Percentiles rank a stretch among this genome's conserved stretches.
phyloP scores from a whole-genome alignment of 2,797 vertebrate species.

The Ataeniobius toweri region DNA sequence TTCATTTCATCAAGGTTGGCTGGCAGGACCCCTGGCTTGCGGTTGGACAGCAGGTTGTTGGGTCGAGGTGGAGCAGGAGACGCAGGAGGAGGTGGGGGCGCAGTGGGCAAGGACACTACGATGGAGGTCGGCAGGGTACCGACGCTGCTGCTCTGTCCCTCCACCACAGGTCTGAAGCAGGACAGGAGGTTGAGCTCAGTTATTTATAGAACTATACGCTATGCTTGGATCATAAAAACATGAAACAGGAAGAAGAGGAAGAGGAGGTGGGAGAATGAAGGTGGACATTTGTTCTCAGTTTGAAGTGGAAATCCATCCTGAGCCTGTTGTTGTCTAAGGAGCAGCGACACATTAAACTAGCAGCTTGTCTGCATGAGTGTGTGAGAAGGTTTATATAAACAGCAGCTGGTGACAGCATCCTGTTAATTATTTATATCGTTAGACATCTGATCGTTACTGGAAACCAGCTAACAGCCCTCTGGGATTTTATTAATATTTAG shows the following conservation, averaged over 20 bases:
- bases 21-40: conserved; percentile 90
- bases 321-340: too few relatives aligned
- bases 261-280: too few relatives aligned
- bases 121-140: conserved; percentile 79
- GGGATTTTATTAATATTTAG: conserved; percentile 38
- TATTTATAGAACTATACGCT: conserved; percentile 5
- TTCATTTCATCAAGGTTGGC: conserved; percentile 96
- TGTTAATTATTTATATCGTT: conserved; percentile 55
- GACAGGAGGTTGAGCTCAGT: conserved; percentile 15
- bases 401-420: conserved; percentile 62
- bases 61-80: conserved; percentile 69
- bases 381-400: conserved; percentile 43
- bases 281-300: too few relatives aligned
- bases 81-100: conserved; percentile 59
- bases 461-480: conserved; percentile 58
- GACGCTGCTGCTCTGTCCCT: conserved; percentile 82
- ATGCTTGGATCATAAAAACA: not conserved
- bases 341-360: too few relatives aligned
- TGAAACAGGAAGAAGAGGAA: too few relatives aligned
- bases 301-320: conserved; percentile 30
- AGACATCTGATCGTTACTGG: conserved; percentile 65
- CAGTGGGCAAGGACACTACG: conserved; percentile 77
- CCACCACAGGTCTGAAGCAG: conserved; percentile 83
- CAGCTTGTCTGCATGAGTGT: too few relatives aligned
- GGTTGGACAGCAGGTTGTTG: conserved; percentile 77